Evolutionary conservation across 1,140 invertebrate species (phyloP), one percentile per base, ranked within the genome.

Genomic region (Nephila pilipes): DNA sequence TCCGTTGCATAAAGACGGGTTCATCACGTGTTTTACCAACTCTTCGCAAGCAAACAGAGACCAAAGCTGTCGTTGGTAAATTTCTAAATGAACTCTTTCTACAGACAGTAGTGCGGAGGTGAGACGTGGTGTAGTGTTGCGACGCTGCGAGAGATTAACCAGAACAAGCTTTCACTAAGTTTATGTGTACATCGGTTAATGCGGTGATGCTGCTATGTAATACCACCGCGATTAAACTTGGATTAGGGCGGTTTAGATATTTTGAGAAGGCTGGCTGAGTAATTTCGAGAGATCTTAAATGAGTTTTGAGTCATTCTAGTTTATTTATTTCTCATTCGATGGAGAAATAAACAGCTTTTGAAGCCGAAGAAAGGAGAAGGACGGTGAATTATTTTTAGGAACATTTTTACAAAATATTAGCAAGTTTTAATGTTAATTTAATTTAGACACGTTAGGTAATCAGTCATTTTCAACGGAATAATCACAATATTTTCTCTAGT

Each of bases 121-220:
- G 55, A 85, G 83, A 85, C 79, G 20, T 18, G 20, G 0, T 20
- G 20, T 1, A 36, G 79, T 4, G 46, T 46, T 46, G 54, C 14
- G 55, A 25, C 25, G 54, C 83, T 18, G 83, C 18, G 18, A 29
- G 69, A 57, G 55, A 57, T 85, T 57, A 85, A 29, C 55, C 29
- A 85, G 55, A 57, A 57, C 83, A 57, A 85, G 83, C 83, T 85
- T 32, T 85, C 83, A n/a, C 83, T 29, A 57, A 85, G 83, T 85
- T 57, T 85, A 75, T 75, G 69, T 75, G 69, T 75, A 36, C 69
- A 75, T 57, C 55, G 83, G 83, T 58, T 55, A 85, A 85, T 85
- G 83, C 55, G 83, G 83, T 85, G 83, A 85, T 85, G 55, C 55
- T 85, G 55, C 55, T 57, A 20, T 32, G 25, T 85, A 85, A 85